Base-by-base conservation (phyloP, 1,140 invertebrate genomes). In the Atta texana region DNA sequence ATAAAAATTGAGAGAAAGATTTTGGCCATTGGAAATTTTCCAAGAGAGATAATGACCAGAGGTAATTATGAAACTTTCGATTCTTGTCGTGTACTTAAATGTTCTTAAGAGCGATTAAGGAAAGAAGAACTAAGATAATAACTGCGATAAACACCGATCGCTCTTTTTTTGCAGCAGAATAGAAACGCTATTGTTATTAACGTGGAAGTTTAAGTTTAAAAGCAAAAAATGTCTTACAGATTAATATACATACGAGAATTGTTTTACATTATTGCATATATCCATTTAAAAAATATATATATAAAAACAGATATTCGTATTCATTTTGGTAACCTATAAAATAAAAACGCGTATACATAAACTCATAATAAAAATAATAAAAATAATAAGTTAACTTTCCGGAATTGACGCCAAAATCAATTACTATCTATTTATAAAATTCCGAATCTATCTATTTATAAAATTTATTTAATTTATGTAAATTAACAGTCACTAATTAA, bases 41-140 rank as follows among this genome's bases (percentile, higher is more conserved):
- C n/a, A 53, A 74, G 18, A 31, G 21, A 71, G 5, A 61, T 7
- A 34, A 61, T 31, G 2, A 2, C 7, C 18, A 7, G 61, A 57
- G 12, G 44, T 84, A 61, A 84, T 75, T 61, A 75, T 34, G 8
- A 75, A 74, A 75, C 44, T 75, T 74, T 74, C 1, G 14, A 7
- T 51, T 80, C 4, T 24, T 16, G 0, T 12, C 0, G 3, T 16
- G 8, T 55, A 39, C n/a, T 59, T 57, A 74, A 31, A 31, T 68
- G 4, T 80, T 80, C 39, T 57, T 72, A 81, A 81, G 10, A 81
- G 16, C 12, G 66, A 51, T 84, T 74, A 84, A n/a, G 49, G 6
- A 49, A 74, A 24, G 49, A 75, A 75, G 18, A 49, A 82, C 3
- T 4, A 14, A 80, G 49, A 53, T 44, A n/a, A 34, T 44, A 24